Percentiles rank a stretch among this genome's conserved stretches.
These are phyloP conservation scores for Eledona agricola DNA, from an alignment of 2,888 invertebrate genomes.

Conservation along the genomic window DNA sequence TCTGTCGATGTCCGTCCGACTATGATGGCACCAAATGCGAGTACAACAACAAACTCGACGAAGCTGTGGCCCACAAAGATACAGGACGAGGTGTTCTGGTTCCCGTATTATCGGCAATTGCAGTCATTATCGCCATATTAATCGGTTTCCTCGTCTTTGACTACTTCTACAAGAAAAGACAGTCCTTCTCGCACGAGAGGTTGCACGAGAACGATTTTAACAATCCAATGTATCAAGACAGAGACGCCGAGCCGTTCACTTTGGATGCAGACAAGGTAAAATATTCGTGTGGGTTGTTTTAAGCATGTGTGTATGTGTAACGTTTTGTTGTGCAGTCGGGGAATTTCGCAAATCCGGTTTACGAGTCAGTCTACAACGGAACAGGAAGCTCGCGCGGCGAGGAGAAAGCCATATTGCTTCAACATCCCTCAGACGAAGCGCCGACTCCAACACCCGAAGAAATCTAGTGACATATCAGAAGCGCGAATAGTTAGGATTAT, in stretches of 20 bases:
- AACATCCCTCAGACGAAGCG: constrained; percentile 65
- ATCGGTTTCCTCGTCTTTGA: constrained; percentile 52
- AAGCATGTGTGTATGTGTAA: constrained; percentile 3
- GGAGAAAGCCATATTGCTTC: constrained; percentile 67
- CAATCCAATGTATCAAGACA: constrained; percentile 88
- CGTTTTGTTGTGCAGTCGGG: constrained; percentile 63
- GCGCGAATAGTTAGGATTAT: constrained; percentile 32
- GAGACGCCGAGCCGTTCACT: constrained; percentile 69
- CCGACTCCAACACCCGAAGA: constrained; percentile 55
- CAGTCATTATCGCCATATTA: constrained; percentile 50
- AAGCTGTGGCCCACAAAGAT: constrained; percentile 24
- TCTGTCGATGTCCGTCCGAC: constrained; percentile 62
- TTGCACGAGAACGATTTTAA: constrained; percentile 83
- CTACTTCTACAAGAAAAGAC: constrained; percentile 51
- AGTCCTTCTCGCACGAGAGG: constrained; percentile 79
- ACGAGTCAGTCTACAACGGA: constrained; percentile 79
- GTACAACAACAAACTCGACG: constrained; percentile 20
- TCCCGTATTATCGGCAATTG: constrained; percentile 47
- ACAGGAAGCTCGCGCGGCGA: constrained; percentile 62
- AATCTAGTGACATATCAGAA: constrained; percentile 52
- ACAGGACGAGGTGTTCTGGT: constrained; percentile 44
- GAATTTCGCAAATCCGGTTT: constrained; percentile 87
- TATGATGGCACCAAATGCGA: constrained; percentile 65
- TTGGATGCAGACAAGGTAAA: constrained; percentile 71
- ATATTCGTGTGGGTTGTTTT: background rate